Base-by-base conservation (phyloP, 2,797 vertebrate genomes). In the Oryzias dopingdopingensis region DNA sequence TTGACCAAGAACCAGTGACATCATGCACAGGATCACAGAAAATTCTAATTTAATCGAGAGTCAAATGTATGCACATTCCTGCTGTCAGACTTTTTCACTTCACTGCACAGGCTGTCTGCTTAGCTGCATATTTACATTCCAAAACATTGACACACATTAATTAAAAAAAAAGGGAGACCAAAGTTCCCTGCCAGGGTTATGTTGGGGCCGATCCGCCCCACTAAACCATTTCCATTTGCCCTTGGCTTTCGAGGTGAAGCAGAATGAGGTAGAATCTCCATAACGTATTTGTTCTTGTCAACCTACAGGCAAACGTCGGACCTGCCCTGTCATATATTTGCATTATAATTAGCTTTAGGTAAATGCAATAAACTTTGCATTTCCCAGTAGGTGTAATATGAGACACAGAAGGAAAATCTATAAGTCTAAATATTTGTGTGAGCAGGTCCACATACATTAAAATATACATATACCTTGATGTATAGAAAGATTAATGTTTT, bases 281-380 rank as follows among this genome's bases (percentile, higher is more conserved):
- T 89, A 80, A 69, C 67, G 41, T 66, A 65, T 85, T 87, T 88
- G 86, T 89, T 89, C 79, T 79, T 88, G 88, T 89, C 89, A 88
- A 84, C 85, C 83, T 86, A 84, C 83, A 80, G 79, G 84, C 84
- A 77, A 77, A 79, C 56, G 50, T 65, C 81, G 76, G 80, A 81
- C 62, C 58, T 44, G 67, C 22, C 4, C 76, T 67, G 74, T 82
- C 81, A 85, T 79, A 87, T 71, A 87, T 90, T 90, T 90, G 84
- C 86, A 90, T 89, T 74, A 60, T 85, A 89, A 90, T 89, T 85
- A 75, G 54, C 72, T 58, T 54, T 65, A 65, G 48, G 55, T 62
- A 62, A 55, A 77, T 48, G 56, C 78, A 56, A 80, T 85, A 50
- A 58, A 40, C 56, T 67, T 78, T 61, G 47, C 63, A 52, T 73